A percentile compares a stretch with the other conserved stretches of the same genome.
Conservation (phyloP, 1,140 invertebrate genomes). For the Zaprionus davidi region DNA sequence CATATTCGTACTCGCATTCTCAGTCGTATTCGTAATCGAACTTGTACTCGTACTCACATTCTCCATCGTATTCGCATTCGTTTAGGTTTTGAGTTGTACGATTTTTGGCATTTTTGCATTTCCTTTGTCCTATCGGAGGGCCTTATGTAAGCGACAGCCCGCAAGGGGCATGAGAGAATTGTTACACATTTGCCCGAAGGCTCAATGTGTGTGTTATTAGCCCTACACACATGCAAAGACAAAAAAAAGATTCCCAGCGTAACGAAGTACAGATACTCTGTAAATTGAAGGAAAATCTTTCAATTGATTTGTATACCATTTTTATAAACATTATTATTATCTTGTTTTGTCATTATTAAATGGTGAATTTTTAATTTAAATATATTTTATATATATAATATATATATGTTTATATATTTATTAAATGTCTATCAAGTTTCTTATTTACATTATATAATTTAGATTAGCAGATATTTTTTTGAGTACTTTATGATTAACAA, state of each 20-base stretch:
- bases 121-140: constrained; percentile 71
- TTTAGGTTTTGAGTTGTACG: constrained; percentile 71
- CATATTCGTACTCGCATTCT: constrained; percentile 18
- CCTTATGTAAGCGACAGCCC: constrained; percentile 69
- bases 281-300: background rate
- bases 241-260: constrained; percentile 18
- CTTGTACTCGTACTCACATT: constrained; percentile 20
- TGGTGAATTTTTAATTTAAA: too few relatives aligned
- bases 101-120: constrained; percentile 83
- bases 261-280: constrained; percentile 23
- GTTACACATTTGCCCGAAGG: constrained; percentile 66
- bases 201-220: constrained; percentile 58
- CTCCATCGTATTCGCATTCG: constrained; percentile 43
- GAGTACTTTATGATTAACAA: too few relatives aligned
- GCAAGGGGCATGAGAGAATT: constrained; percentile 66
- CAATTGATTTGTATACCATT: background rate
- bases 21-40: background rate
- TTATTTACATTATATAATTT: too few relatives aligned
- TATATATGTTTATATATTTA: too few relatives aligned
- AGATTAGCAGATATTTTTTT: too few relatives aligned
- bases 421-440: too few relatives aligned
- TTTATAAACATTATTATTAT: too few relatives aligned
- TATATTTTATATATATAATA: too few relatives aligned
- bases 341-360: too few relatives aligned
- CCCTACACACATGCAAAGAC: constrained; percentile 29